Evolutionary conservation across 2,888 invertebrate species (phyloP).

Genomic region (Ypsolopha sequella): DNA sequence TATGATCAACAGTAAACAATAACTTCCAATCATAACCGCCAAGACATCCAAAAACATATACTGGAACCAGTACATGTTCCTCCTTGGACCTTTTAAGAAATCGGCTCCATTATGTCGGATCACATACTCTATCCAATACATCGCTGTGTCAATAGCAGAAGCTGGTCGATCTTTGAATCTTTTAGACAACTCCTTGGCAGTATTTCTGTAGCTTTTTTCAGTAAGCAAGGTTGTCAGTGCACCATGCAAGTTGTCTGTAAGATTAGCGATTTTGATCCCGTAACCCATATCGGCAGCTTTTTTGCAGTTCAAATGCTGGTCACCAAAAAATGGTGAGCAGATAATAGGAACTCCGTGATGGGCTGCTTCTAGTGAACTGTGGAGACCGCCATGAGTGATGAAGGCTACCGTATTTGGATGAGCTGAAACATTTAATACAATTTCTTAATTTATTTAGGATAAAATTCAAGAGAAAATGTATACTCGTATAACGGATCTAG

Average conservation of each 20-base stretch:
- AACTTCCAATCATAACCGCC: background rate
- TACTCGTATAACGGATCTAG: no score
- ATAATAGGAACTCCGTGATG: slow-evolving; percentile 45
- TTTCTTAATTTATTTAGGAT: background rate
- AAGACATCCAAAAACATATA: slow-evolving; percentile 39
- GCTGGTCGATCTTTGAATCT: slow-evolving; percentile 41
- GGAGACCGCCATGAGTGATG: slow-evolving; percentile 49
- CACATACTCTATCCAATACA: slow-evolving; percentile 53
- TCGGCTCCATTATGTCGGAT: slow-evolving; percentile 41
- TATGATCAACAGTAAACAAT: background rate
- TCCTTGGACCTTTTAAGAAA: slow-evolving; percentile 35
- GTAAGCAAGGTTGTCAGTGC: slow-evolving; percentile 28
- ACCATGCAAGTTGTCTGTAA: slow-evolving; percentile 24
- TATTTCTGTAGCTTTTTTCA: slow-evolving; percentile 29
- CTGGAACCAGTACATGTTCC: slow-evolving; percentile 37
- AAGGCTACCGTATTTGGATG: slow-evolving; percentile 47
- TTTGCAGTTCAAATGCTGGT: slow-evolving; percentile 44
- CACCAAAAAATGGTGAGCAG: slow-evolving; percentile 50
- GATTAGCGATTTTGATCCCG: slow-evolving; percentile 31
- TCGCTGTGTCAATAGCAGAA: slow-evolving; percentile 32
- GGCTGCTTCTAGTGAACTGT: slow-evolving; percentile 48
- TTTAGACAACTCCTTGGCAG: slow-evolving; percentile 25
- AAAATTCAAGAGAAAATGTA: no score
- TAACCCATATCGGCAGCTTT: slow-evolving; percentile 21
- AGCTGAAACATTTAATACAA: slow-evolving; percentile 21